Evolutionary conservation across 1,140 invertebrate genomes (phyloP).

Genomic region (Berghia stephanieae): DNA sequence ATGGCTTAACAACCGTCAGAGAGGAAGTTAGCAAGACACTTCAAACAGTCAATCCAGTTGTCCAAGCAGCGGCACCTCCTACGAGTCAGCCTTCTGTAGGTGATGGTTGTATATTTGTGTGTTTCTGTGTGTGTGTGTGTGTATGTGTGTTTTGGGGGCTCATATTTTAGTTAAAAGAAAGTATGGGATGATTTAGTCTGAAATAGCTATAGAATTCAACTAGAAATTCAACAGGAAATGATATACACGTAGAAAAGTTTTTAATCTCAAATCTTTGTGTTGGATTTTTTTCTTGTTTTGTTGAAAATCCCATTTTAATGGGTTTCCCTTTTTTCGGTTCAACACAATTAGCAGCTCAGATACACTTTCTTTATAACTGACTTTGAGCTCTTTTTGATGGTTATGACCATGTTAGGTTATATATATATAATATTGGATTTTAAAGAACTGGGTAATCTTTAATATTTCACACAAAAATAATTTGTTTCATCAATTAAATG

Average conservation of each 20-base stretch:
- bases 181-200: too few species aligned
- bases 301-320: not conserved
- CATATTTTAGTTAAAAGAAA: too few species aligned
- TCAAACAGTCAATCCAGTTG: slow-evolving; percentile 18
- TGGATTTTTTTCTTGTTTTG: not conserved
- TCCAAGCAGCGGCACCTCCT: slow-evolving; percentile 42
- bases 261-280: too few species aligned
- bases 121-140: too few species aligned
- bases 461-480: not conserved
- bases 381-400: not conserved
- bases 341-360: not conserved
- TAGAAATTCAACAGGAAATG: too few species aligned
- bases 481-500: not conserved
- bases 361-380: not conserved
- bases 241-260: too few species aligned
- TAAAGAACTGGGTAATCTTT: not conserved
- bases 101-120: too few species aligned
- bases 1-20: not conserved
- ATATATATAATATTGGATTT: too few species aligned
- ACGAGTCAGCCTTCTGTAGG: slow-evolving; percentile 51
- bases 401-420: not conserved
- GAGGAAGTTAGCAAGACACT: slow-evolving; percentile 30
- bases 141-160: too few species aligned
- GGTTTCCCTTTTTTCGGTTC: not conserved
- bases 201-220: too few species aligned